Conservation (phyloP, 1,140 invertebrate genomes). For the Tachypleus tridentatus region DNA sequence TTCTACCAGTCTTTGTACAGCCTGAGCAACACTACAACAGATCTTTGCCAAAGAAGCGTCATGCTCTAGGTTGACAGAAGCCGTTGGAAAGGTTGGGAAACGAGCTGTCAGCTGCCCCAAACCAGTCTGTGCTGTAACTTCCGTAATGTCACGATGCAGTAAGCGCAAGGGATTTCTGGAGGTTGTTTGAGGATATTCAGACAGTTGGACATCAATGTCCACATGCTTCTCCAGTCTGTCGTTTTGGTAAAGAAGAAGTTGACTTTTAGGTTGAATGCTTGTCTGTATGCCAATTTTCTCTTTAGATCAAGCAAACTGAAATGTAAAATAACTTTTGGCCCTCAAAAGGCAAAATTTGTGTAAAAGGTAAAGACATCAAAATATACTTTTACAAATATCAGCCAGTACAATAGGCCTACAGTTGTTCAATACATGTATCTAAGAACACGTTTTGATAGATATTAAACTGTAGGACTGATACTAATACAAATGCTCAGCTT, state of each 20-base stretch:
- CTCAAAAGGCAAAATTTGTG: not conserved
- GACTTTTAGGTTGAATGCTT: slow-evolving; percentile 60
- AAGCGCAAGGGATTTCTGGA: slow-evolving; percentile 60
- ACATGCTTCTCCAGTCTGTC: slow-evolving; percentile 45
- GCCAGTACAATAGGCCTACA: too few relatives aligned
- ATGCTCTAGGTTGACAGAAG: slow-evolving; percentile 66
- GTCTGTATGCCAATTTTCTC: slow-evolving; percentile 71
- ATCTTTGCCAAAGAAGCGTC: slow-evolving; percentile 77
- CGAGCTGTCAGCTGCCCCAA: slow-evolving; percentile 7
- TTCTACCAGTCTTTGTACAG: slow-evolving; percentile 64
- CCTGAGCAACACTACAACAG: slow-evolving; percentile 76
- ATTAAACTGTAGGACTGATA: too few relatives aligned
- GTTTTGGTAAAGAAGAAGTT: slow-evolving; percentile 63
- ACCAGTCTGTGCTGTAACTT: slow-evolving; percentile 39
- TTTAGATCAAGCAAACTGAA: slow-evolving; percentile 48
- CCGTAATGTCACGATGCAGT: slow-evolving; percentile 76
- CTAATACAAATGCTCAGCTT: too few relatives aligned
- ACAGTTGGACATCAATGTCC: slow-evolving; percentile 48
- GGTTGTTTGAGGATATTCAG: slow-evolving; percentile 58
- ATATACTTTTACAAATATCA: too few relatives aligned
- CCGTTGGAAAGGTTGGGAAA: slow-evolving; percentile 69
- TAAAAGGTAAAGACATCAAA: not conserved
- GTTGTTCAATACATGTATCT: too few relatives aligned
- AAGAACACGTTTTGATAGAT: too few relatives aligned
- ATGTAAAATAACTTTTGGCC: slow-evolving; percentile 7